Conservation (phyloP, 2,888 invertebrate species). For the Drosophila birchii region DNA sequence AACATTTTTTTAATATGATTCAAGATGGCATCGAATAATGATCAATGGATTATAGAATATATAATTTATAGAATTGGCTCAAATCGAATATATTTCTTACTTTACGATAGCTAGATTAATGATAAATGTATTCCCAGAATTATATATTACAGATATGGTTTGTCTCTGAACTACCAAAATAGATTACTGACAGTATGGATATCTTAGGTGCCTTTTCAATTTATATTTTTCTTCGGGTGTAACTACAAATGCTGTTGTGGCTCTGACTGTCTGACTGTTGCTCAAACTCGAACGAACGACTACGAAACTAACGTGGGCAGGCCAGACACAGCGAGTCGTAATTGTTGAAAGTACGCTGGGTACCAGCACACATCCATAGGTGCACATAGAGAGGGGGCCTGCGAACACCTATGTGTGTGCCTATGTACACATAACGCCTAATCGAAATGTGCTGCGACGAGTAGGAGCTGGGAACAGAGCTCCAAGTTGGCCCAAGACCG, state of each 20-base stretch:
- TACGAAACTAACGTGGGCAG: slow-evolving; percentile 71
- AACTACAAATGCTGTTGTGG: slow-evolving; percentile 51
- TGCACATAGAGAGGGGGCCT: slow-evolving; percentile 31
- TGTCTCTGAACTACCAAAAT: not conserved
- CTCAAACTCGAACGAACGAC: slow-evolving; percentile 57
- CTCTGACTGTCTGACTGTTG: slow-evolving; percentile 66
- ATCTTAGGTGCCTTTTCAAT: not conserved
- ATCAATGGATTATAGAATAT: no score
- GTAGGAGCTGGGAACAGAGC: slow-evolving; percentile 50
- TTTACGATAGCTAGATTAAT: not conserved
- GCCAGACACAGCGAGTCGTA: slow-evolving; percentile 67
- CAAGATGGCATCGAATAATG: no score
- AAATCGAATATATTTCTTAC: no score
- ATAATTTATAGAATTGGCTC: no score
- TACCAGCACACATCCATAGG: slow-evolving; percentile 38
- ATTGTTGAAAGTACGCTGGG: slow-evolving; percentile 76
- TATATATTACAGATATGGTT: not conserved
- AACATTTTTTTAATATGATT: no score
- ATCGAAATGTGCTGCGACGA: slow-evolving; percentile 71
- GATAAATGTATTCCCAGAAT: not conserved
- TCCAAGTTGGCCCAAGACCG: slow-evolving; percentile 14
- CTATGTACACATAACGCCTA: slow-evolving; percentile 65
- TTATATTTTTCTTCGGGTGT: slow-evolving; percentile 14
- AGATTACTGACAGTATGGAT: no score
- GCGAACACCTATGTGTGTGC: slow-evolving; percentile 17